Conservation (phyloP, 2,888 invertebrate genomes). For the Brachyptera risi region DNA sequence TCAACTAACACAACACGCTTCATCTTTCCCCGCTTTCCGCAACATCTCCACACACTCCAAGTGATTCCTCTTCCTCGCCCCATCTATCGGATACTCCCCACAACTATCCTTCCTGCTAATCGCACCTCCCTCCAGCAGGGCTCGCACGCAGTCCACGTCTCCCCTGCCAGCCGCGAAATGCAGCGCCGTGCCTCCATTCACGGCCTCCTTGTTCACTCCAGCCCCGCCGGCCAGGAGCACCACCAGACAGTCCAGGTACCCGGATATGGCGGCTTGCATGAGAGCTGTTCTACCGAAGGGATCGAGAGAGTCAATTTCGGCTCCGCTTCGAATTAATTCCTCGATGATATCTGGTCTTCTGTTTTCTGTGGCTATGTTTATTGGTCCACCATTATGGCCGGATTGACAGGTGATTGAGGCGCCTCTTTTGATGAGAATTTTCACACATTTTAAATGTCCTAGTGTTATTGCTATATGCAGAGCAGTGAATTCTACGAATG, state of each 20-base stretch:
- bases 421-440: not conserved
- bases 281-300: not conserved
- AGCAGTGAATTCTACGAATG: not conserved
- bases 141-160: not conserved
- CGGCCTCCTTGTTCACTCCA: not conserved
- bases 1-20: no score
- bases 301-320: not conserved
- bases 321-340: not conserved
- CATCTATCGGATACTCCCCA: no score
- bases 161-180: not conserved
- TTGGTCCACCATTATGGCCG: not conserved
- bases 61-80: no score
- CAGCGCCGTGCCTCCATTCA: not conserved
- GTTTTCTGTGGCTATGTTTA: not conserved
- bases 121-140: not conserved
- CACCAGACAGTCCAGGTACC: not conserved
- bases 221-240: not conserved
- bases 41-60: no score
- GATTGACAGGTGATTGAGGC: not conserved
- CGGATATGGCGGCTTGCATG: not conserved
- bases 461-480: not conserved
- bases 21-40: no score
- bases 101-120: no score
- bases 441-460: not conserved
- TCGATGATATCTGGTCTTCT: not conserved